These are phyloP conservation scores for Helobdella robusta DNA, from an alignment of 2,888 invertebrate genomes.

Conservation along the genomic window DNA sequence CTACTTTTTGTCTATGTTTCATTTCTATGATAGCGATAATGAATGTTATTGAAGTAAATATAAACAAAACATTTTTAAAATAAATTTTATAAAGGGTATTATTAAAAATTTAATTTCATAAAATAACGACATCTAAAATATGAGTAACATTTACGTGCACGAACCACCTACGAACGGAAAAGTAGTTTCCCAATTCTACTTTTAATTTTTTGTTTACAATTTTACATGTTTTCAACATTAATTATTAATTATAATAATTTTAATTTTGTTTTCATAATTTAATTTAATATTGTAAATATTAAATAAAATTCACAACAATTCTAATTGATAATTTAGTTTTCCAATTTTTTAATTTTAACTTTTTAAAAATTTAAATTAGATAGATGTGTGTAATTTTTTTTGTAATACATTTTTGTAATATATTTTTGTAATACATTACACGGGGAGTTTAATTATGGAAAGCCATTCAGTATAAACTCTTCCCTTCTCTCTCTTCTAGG, in stretches of 20 bases:
- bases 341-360: not conserved
- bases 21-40: too few relatives aligned
- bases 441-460: not conserved
- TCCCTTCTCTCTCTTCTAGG: conserved; percentile 54
- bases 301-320: not conserved
- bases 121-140: conserved; percentile 47
- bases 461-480: not conserved
- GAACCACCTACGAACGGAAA: conserved; percentile 92
- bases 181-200: conserved; percentile 54
- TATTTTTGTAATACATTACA: not conserved
- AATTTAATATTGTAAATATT: not conserved
- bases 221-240: not conserved
- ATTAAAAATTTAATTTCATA: not conserved
- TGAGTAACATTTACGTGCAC: conserved; percentile 96
- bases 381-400: not conserved
- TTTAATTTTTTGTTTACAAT: not conserved
- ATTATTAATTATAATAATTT: conserved; percentile 1
- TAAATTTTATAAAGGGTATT: too few relatives aligned
- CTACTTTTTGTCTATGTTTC: too few relatives aligned
- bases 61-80: too few relatives aligned
- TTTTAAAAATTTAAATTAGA: not conserved
- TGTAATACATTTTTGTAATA: not conserved
- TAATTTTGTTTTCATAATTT: not conserved
- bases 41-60: too few relatives aligned
- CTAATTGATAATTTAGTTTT: not conserved